A percentile compares a stretch with the other conserved stretches of the same genome.
These are phyloP conservation scores for Encarsia formosa DNA, from an alignment of 2,888 invertebrate species.

Conservation along the genomic window DNA sequence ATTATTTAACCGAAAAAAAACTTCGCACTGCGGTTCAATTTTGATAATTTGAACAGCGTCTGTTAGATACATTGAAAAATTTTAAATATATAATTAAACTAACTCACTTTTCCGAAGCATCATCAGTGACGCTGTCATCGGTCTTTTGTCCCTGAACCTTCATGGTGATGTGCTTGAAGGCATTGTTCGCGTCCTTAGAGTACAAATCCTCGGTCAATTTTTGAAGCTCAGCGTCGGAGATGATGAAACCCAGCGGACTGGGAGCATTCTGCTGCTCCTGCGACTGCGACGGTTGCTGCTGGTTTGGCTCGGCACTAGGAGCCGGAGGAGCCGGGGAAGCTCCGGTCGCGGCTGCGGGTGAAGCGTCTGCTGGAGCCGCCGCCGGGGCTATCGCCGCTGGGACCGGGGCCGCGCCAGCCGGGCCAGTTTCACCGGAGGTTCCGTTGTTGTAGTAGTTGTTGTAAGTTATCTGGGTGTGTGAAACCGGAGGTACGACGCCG, in stretches of 20 bases:
- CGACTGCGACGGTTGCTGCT: background rate
- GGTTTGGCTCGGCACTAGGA: slow-evolving; percentile 6
- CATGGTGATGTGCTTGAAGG: slow-evolving; percentile 64
- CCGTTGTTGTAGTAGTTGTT: slow-evolving; percentile 49
- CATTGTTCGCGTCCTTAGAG: slow-evolving; percentile 70
- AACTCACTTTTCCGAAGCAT: slow-evolving; percentile 69
- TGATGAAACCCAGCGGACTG: slow-evolving; percentile 43
- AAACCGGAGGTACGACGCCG: slow-evolving; percentile 32
- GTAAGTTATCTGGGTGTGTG: slow-evolving; percentile 45
- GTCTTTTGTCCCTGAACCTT: slow-evolving; percentile 75
- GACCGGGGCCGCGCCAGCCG: slow-evolving; percentile 20
- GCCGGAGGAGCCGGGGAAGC: slow-evolving; percentile 20
- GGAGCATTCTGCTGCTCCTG: slow-evolving; percentile 2
- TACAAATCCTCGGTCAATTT: slow-evolving; percentile 68
- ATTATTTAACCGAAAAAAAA: no score
- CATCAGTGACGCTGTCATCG: slow-evolving; percentile 67
- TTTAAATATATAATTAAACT: no score
- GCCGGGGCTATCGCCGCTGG: slow-evolving; percentile 27
- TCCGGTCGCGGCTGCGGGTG: slow-evolving; percentile 20
- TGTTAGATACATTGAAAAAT: no score
- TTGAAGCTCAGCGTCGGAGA: slow-evolving; percentile 63
- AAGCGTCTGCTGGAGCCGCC: slow-evolving; percentile 10
- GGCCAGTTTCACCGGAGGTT: slow-evolving; percentile 26
- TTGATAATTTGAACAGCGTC: no score
- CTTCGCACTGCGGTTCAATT: no score